These are phyloP conservation scores for Megalops atlanticus DNA, from an alignment of 2,113 vertebrate species.

Conservation along the genomic window DNA sequence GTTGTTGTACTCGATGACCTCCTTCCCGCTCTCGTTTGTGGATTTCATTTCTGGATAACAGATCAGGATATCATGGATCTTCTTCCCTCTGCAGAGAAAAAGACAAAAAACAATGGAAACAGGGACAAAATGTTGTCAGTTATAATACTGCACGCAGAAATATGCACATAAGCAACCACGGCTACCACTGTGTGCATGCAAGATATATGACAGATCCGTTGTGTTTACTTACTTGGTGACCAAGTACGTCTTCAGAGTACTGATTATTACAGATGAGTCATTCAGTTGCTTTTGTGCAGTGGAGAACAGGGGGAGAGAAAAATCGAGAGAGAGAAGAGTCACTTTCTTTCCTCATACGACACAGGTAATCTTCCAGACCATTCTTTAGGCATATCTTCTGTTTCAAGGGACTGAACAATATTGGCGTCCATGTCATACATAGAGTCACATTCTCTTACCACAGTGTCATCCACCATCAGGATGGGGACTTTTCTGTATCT, in stretches of 20 bases:
- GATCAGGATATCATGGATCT: slow-evolving; percentile 75
- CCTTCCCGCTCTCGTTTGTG: slow-evolving; percentile 81
- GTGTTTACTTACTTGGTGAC: slow-evolving; percentile 78
- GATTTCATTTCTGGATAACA: slow-evolving; percentile 88
- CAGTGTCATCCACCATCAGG: slow-evolving; percentile 62
- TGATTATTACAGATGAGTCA: slow-evolving; percentile 95
- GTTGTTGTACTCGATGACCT: slow-evolving; percentile 85
- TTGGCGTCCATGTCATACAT: background rate
- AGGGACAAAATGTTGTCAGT: background rate
- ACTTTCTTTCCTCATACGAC: background rate
- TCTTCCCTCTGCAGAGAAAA: slow-evolving; percentile 69
- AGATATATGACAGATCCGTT: background rate
- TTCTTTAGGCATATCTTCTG: background rate
- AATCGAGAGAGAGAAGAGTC: background rate
- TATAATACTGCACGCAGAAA: background rate
- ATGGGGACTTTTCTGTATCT: slow-evolving; percentile 95
- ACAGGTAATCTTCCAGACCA: background rate
- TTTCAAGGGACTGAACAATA: background rate
- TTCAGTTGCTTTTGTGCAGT: slow-evolving; percentile 84
- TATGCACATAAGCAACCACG: background rate
- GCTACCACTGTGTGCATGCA: background rate
- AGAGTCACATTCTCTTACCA: slow-evolving; percentile 49
- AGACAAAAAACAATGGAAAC: background rate
- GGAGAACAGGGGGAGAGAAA: background rate
- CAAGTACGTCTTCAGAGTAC: slow-evolving; percentile 84